A percentile compares a stretch with the other conserved stretches of the same genome.
Evolutionary conservation across 2,888 invertebrate genomes (phyloP).

Genomic region (Synergus laeviventris): DNA sequence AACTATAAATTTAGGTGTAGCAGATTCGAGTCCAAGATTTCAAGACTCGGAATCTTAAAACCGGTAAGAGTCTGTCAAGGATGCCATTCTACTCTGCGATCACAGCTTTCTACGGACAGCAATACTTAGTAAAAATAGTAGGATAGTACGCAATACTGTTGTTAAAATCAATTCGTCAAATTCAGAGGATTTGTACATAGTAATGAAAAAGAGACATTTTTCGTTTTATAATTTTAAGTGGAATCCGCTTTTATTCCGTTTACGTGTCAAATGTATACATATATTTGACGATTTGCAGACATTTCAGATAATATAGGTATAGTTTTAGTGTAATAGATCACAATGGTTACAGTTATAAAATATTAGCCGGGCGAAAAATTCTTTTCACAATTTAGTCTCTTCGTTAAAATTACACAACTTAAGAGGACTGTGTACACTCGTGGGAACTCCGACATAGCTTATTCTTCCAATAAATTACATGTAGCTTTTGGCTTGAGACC

Average conservation of each 20-base stretch:
- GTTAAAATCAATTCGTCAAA: conserved; percentile 44
- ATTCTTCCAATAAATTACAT: conserved; percentile 18
- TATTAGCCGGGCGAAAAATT: neutral
- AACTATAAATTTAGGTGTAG: conserved; percentile 83
- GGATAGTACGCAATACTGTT: conserved; percentile 11
- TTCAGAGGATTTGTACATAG: conserved; percentile 60
- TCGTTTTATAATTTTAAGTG: conserved; percentile 38
- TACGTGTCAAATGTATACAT: neutral
- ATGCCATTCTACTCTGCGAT: conserved; percentile 84
- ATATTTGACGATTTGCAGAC: conserved; percentile 4
- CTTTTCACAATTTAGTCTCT: neutral
- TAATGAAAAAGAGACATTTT: conserved; percentile 49
- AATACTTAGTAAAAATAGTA: conserved; percentile 62
- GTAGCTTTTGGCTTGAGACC: neutral
- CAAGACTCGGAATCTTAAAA: conserved; percentile 92
- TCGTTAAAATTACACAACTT: conserved; percentile 1
- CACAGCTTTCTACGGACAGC: conserved; percentile 70
- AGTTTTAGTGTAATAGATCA: conserved; percentile 2
- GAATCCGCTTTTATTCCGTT: conserved; percentile 6
- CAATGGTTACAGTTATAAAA: conserved; percentile 3
- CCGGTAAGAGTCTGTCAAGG: conserved; percentile 97
- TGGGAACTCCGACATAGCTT: too few relatives aligned
- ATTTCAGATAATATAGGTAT: conserved; percentile 10
- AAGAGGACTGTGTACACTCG: too few relatives aligned
- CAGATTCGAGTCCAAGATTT: conserved; percentile 97